Evolutionary conservation across 2,888 invertebrate genomes (phyloP).

Genomic region (Tineola bisselliella): DNA sequence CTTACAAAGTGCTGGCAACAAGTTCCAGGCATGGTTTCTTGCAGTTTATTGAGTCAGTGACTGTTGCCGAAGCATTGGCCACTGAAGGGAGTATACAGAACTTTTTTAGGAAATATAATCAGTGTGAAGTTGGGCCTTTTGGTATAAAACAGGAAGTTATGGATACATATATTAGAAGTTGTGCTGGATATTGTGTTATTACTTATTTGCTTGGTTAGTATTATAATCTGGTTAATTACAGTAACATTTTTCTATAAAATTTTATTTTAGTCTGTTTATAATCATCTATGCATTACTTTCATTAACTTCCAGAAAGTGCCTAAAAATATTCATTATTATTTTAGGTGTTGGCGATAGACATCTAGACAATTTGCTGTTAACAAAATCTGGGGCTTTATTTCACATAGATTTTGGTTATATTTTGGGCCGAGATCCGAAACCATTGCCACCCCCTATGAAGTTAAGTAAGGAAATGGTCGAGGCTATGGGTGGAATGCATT

Average conservation of each 20-base stretch:
- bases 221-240: no score
- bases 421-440: slow-evolving; percentile 97
- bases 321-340: no score
- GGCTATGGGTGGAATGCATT: slow-evolving; percentile 91
- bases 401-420: slow-evolving; percentile 99
- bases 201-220: slow-evolving; percentile 85
- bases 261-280: no score
- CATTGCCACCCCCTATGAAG: slow-evolving; percentile 98
- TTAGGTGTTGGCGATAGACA: slow-evolving; percentile 96
- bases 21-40: slow-evolving; percentile 96
- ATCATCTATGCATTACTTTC: no score
- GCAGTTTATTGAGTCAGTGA: slow-evolving; percentile 92
- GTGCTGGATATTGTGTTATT: slow-evolving; percentile 98
- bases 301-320: background rate
- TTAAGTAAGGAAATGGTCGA: slow-evolving; percentile 99
- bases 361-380: slow-evolving; percentile 94
- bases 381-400: slow-evolving; percentile 89
- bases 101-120: slow-evolving; percentile 91
- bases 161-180: slow-evolving; percentile 96
- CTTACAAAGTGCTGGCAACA: slow-evolving; percentile 94
- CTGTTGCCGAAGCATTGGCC: slow-evolving; percentile 91
- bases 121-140: slow-evolving; percentile 86
- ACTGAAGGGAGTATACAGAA: slow-evolving; percentile 91
- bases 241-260: no score
- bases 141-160: slow-evolving; percentile 94